Percentiles rank a stretch among this genome's conserved stretches.
Evolutionary conservation across 2,888 invertebrate species (phyloP).

Genomic region (Cheilosia impressa): DNA sequence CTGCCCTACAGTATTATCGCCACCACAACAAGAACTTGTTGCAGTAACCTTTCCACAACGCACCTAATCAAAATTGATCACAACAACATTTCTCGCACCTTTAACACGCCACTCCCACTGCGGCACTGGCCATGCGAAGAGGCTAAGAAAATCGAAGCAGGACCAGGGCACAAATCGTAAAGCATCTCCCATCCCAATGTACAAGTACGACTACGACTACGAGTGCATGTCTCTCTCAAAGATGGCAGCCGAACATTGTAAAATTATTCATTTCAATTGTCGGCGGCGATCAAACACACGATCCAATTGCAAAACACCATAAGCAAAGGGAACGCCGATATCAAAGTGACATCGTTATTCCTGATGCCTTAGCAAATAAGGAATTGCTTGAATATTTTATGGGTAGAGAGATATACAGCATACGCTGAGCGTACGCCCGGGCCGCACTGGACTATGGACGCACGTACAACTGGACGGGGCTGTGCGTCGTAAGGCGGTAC

Average conservation of each 20-base stretch:
- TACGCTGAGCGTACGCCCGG: constrained; percentile 79
- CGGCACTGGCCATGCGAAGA: neutral
- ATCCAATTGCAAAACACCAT: constrained; percentile 75
- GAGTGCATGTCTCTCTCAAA: constrained; percentile 39
- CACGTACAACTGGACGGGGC: constrained; percentile 46
- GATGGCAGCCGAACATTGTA: constrained; percentile 75
- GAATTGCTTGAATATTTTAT: constrained; percentile 77
- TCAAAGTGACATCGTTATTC: constrained; percentile 76
- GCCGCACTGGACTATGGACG: constrained; percentile 23
- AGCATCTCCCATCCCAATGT: constrained; percentile 10
- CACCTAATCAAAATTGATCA: neutral
- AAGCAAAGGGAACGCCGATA: constrained; percentile 74
- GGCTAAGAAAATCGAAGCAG: constrained; percentile 2
- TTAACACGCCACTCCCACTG: constrained; percentile 44
- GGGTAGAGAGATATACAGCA: constrained; percentile 54
- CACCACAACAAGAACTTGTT: too few relatives aligned
- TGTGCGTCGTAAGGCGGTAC: constrained; percentile 65
- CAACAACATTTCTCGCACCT: constrained; percentile 28
- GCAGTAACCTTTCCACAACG: too few relatives aligned
- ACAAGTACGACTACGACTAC: neutral
- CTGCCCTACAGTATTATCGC: too few relatives aligned
- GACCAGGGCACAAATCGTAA: neutral
- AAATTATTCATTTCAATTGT: constrained; percentile 75
- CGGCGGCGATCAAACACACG: constrained; percentile 68
- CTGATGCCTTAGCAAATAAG: constrained; percentile 76